Conservation (phyloP, 2,113 vertebrate genomes). For the Saguinus midas region DNA sequence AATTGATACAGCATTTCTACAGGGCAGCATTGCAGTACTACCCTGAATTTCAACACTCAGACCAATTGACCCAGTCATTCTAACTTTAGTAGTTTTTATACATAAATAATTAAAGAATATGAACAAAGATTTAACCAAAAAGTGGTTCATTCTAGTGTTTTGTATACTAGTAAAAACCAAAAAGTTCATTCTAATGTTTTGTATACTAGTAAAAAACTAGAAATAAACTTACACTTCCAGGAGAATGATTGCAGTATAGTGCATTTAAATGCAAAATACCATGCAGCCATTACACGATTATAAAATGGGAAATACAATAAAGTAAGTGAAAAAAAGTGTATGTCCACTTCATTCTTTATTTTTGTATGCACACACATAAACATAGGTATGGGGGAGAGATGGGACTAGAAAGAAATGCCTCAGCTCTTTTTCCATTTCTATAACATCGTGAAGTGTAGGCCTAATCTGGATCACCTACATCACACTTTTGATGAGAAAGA, state of each 20-base stretch:
- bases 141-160: not conserved
- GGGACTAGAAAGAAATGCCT: not conserved
- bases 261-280: not conserved
- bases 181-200: not conserved
- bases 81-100: not conserved
- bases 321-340: not conserved
- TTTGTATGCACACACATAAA: not conserved
- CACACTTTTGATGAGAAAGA: not conserved
- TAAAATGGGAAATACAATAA: not conserved
- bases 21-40: not conserved
- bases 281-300: not conserved
- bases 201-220: not conserved
- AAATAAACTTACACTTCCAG: not conserved
- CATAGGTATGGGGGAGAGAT: not conserved
- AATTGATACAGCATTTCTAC: not conserved
- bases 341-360: not conserved
- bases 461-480: not conserved
- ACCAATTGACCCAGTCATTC: not conserved
- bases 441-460: not conserved
- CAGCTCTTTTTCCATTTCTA: not conserved
- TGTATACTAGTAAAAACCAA: not conserved
- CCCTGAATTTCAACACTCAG: not conserved
- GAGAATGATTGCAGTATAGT: not conserved
- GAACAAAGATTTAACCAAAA: not conserved
- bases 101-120: not conserved